Conservation (phyloP, 2,797 vertebrate species). For the Aphelocoma californica region DNA sequence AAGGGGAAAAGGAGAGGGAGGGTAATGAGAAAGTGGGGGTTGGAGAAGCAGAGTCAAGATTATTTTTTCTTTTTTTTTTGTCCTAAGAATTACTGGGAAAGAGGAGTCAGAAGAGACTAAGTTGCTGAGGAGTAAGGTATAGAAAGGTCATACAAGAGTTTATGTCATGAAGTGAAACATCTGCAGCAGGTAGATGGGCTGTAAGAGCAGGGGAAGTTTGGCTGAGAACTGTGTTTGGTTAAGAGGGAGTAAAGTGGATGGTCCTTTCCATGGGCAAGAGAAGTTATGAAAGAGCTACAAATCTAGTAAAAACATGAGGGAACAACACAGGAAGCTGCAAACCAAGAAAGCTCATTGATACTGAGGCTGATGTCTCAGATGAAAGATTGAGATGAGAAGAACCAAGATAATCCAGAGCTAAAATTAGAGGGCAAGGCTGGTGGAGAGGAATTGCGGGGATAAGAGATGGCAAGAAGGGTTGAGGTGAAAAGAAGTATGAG, state of each 20-base stretch:
- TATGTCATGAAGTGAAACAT: not conserved
- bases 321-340: not conserved
- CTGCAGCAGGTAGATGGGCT: not conserved
- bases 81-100: not conserved
- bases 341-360: not conserved
- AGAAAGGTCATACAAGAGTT: not conserved
- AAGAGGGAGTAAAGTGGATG: not conserved
- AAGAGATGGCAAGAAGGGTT: not conserved
- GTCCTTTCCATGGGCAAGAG: not conserved
- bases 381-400: not conserved
- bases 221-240: not conserved
- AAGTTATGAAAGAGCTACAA: not conserved
- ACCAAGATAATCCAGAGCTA: not conserved
- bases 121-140: not conserved
- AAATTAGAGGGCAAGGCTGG: not conserved
- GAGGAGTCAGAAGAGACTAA: not conserved
- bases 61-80: not conserved
- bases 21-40: rapidly evolving
- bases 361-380: not conserved
- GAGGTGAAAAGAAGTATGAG: not conserved
- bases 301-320: not conserved
- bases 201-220: not conserved
- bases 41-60: not conserved
- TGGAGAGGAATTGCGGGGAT: not conserved
- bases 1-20: not conserved